phyloP scores from a whole-genome alignment of 2,797 vertebrate species.

The Artibeus lituratus region DNA sequence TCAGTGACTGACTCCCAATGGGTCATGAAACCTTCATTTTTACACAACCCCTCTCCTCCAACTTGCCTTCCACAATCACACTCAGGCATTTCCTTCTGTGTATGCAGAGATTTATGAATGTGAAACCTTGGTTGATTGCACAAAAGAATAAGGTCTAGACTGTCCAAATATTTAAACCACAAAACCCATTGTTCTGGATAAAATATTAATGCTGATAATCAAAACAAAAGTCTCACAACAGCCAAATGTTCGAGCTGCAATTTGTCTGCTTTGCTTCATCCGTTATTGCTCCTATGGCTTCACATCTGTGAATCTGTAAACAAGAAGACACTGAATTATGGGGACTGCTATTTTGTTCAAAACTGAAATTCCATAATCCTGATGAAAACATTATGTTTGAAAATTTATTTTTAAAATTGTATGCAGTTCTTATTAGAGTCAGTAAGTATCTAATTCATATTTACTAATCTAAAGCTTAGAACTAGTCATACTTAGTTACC shows the following conservation, averaged over 20 bases:
- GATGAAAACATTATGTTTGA: constrained; percentile 76
- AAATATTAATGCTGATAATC: constrained; percentile 9
- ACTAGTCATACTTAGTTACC: constrained; percentile 46
- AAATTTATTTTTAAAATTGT: constrained; percentile 63
- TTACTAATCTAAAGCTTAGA: constrained; percentile 67
- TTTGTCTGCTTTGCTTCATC: neutral
- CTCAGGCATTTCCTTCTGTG: neutral
- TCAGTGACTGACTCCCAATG: neutral
- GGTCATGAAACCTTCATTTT: neutral
- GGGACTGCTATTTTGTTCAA: constrained; percentile 70
- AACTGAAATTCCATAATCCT: constrained; percentile 74
- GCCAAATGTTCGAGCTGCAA: neutral
- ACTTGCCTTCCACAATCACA: neutral
- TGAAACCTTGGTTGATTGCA: neutral
- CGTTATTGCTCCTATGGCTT: neutral
- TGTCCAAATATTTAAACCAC: neutral
- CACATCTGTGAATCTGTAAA: constrained; percentile 66
- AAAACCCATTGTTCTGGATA: neutral
- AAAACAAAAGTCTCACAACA: neutral
- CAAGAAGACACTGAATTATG: constrained; percentile 68
- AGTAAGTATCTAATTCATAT: constrained; percentile 68
- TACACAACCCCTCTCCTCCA: accelerated
- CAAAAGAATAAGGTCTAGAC: neutral
- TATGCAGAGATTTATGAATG: neutral
- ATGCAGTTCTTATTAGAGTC: constrained; percentile 65